Evolutionary conservation across 2,113 vertebrate genomes (phyloP), one percentile per base, ranked within the genome.

Genomic region (Oncorhynchus mykiss): DNA sequence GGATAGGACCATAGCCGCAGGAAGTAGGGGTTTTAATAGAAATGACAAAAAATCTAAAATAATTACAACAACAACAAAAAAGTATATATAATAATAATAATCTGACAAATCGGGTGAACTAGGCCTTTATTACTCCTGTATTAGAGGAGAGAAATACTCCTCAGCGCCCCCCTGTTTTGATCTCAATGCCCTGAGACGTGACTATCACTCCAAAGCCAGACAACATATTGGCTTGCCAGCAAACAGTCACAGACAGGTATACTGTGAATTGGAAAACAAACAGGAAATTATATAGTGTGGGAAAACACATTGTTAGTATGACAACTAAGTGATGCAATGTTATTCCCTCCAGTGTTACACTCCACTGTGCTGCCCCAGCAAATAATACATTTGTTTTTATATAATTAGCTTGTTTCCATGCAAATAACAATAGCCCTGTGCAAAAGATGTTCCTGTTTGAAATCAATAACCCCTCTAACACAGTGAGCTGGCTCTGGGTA

Each of bases 341-440:
- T 71, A 54, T 49, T 54, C 48, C 70, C 22, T 72, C 24, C 29
- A 59, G 70, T 60, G 48, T 54, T 25, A 54, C 16, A 34, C 49
- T 72, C 51, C 54, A 39, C 34, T 72, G 25, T 22, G 13, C 2
- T 4, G 39, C n/a, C 8, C 45, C 45, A 27, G 48, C 48, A 70
- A 70, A 11, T 70, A n/a, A 70, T 70, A 70, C 48, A 27, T 71
- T 24, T 25, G 24, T 54, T 45, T 71, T 71, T 71, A 14, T 71
- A 49, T 34, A 60, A 60, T 60, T 49, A 51, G 69, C 69, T 71
- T 51, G 69, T 71, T 71, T 54, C n/a, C 48, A 71, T 71, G 69
- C 45, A 71, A 71, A 51, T 71, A 71, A 51, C 69, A 70, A 68
- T 31, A 67, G 1, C 18, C 34, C 51, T 14, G 8, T 29, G 25